A percentile compares a stretch with the other conserved stretches of the same genome.
phyloP scores from a whole-genome alignment of 2,888 invertebrate species.

The Rhagophthalmus giganteus region DNA sequence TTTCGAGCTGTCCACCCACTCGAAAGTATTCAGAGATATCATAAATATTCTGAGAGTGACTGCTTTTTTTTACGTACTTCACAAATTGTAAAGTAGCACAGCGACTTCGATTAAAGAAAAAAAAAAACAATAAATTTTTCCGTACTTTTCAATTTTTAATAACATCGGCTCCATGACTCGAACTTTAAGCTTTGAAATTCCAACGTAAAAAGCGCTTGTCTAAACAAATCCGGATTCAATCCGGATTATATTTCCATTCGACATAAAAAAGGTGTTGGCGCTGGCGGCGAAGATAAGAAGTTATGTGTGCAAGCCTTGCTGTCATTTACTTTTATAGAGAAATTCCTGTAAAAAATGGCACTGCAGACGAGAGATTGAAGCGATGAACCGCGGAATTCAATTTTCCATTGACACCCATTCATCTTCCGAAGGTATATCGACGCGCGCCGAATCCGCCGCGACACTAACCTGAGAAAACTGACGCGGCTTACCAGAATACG shows the following conservation, averaged over 20 bases:
- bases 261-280: constrained; percentile 41
- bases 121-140: too few species aligned
- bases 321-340: constrained; percentile 50
- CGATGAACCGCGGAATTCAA: constrained; percentile 72
- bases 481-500: constrained; percentile 26
- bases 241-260: constrained; percentile 40
- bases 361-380: constrained; percentile 58
- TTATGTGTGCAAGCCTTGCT: constrained; percentile 46
- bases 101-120: too few species aligned
- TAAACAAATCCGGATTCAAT: constrained; percentile 41
- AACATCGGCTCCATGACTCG: constrained; percentile 12
- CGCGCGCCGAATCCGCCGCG: constrained; percentile 23
- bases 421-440: constrained; percentile 40
- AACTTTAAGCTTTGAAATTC: constrained; percentile 25
- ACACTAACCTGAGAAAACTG: constrained; percentile 24
- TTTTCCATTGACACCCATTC: constrained; percentile 65
- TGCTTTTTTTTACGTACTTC: constrained; percentile 2
- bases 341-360: constrained; percentile 49
- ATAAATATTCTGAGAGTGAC: constrained; percentile 14
- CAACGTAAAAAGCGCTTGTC: constrained; percentile 37
- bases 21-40: constrained; percentile 12
- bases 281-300: constrained; percentile 47
- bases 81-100: constrained; percentile 14
- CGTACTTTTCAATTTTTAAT: constrained; percentile 30
- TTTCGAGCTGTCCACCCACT: constrained; percentile 15